These are phyloP conservation scores for Ditula angustiorana DNA, from an alignment of 2,888 invertebrate genomes.

Conservation along the genomic window DNA sequence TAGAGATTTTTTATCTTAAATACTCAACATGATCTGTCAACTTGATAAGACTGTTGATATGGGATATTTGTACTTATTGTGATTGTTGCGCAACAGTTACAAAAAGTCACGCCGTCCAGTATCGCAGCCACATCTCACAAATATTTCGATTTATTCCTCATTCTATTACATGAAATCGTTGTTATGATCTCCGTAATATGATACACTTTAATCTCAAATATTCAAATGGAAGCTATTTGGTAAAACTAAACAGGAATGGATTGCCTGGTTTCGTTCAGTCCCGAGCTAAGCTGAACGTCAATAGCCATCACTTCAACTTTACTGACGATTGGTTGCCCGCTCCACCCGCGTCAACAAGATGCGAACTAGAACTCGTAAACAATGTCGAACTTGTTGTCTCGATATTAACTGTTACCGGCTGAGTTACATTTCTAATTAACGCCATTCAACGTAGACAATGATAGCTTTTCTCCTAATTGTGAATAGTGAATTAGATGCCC, in stretches of 20 bases:
- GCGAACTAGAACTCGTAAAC: neutral
- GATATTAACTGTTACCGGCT: neutral
- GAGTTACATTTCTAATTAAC: slow-evolving; percentile 6
- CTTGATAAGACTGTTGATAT: neutral
- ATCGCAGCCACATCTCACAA: neutral
- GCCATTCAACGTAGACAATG: neutral
- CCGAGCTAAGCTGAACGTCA: neutral
- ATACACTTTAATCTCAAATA: neutral
- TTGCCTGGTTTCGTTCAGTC: neutral
- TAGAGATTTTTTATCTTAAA: neutral
- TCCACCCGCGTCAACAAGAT: neutral
- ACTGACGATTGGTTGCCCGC: neutral
- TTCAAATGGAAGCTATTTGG: neutral
- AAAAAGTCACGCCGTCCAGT: neutral
- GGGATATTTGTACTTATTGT: neutral
- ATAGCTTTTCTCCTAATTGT: neutral
- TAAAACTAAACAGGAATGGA: neutral
- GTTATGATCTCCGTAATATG: neutral
- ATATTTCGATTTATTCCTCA: neutral
- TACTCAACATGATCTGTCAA: neutral
- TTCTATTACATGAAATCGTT: neutral
- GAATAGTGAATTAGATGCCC: neutral
- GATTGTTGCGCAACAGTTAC: neutral
- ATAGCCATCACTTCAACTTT: neutral
- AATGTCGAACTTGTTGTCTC: neutral